Conservation (phyloP, 2,113 vertebrate genomes). For the Oreotrochilus melanogaster region DNA sequence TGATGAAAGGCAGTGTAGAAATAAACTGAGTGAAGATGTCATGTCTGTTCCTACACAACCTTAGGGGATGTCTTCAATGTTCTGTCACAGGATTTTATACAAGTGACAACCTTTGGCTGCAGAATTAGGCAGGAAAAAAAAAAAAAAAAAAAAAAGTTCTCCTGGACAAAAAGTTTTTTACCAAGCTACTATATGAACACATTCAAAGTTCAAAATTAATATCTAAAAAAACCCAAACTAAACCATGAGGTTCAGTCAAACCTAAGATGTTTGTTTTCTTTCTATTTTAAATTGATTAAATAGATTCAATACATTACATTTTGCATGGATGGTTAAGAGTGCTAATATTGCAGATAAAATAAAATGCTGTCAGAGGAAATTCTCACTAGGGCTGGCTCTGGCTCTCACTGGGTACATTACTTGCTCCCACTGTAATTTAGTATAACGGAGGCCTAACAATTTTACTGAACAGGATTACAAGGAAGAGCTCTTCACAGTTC, state of each 20-base stretch:
- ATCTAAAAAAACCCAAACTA: neutral
- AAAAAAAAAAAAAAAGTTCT: neutral
- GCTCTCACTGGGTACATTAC: neutral
- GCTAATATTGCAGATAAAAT: conserved; percentile 28
- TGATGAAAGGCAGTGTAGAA: neutral
- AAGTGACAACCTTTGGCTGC: neutral
- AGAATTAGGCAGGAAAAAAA: neutral
- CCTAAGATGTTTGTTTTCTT: neutral
- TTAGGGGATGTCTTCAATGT: neutral
- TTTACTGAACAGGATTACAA: neutral
- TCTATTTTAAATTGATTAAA: conserved; percentile 36
- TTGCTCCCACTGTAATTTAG: neutral
- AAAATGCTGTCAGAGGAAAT: neutral
- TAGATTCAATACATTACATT: conserved; percentile 21
- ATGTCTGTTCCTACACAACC: neutral
- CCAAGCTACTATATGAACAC: neutral
- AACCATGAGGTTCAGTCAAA: neutral
- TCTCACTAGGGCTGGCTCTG: neutral
- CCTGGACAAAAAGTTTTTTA: neutral
- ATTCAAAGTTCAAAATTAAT: neutral
- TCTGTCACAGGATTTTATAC: neutral
- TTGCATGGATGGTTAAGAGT: conserved; percentile 26
- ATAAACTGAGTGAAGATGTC: neutral
- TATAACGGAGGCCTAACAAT: neutral
- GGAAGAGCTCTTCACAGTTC: neutral